Evolutionary conservation across 2,888 invertebrate genomes (phyloP).

Genomic region (Parochlus steinenii): DNA sequence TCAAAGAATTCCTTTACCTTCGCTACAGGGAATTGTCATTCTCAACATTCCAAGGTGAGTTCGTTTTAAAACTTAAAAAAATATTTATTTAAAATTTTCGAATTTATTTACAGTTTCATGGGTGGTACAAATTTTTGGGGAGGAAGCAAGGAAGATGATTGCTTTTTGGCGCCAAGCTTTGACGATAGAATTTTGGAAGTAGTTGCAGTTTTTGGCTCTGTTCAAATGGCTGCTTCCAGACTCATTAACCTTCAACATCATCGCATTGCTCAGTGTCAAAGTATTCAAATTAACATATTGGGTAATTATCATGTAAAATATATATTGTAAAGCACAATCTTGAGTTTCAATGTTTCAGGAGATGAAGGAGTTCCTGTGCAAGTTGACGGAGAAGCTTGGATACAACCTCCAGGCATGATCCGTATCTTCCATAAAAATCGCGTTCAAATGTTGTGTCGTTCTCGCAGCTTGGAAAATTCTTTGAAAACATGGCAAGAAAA

Average conservation of each 20-base stretch:
- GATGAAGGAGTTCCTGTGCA: constrained; percentile 87
- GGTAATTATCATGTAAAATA: constrained; percentile 31
- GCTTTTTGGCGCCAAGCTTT: constrained; percentile 84
- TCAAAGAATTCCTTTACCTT: constrained; percentile 84
- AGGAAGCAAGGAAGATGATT: constrained; percentile 75
- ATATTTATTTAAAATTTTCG: constrained; percentile 12
- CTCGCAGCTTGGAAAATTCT: constrained; percentile 78
- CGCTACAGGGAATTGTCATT: constrained; percentile 91
- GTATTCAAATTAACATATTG: constrained; percentile 88
- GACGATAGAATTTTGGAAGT: constrained; percentile 95
- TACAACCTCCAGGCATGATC: constrained; percentile 92
- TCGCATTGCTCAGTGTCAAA: constrained; percentile 90
- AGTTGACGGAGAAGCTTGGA: constrained; percentile 97
- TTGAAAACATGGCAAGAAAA: constrained; percentile 78
- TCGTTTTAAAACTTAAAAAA: constrained; percentile 3
- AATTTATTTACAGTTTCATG: constrained; percentile 59
- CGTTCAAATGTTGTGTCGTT: constrained; percentile 89
- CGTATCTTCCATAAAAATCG: constrained; percentile 92
- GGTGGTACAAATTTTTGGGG: constrained; percentile 99
- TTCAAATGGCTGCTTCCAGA: constrained; percentile 93
- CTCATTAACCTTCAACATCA: constrained; percentile 92
- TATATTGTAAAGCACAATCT: constrained; percentile 15
- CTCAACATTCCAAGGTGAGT: constrained; percentile 77
- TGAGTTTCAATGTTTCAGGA: constrained; percentile 25
- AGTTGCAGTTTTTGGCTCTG: constrained; percentile 92